Percentiles rank a stretch among this genome's conserved stretches.
These are phyloP conservation scores for Rhyzopertha dominica DNA, from an alignment of 1,140 invertebrate species.

Conservation along the genomic window DNA sequence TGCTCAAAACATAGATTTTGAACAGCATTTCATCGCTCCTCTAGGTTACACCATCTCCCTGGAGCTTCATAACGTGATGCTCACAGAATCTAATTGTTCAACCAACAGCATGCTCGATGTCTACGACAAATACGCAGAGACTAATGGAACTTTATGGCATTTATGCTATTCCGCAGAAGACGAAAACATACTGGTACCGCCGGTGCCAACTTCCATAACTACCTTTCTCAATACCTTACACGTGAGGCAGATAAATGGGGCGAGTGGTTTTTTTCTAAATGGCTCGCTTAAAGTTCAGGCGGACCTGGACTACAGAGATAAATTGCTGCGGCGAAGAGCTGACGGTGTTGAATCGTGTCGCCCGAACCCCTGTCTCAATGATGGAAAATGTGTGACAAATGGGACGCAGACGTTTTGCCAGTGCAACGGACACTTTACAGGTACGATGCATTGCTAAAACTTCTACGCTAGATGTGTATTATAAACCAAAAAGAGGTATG, in stretches of 20 bases:
- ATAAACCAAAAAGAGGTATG: no score
- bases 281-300: constrained; percentile 45
- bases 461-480: no score
- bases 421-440: constrained; percentile 58
- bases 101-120: constrained; percentile 52
- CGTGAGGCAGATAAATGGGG: constrained; percentile 49
- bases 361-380: constrained; percentile 64
- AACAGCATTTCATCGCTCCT: constrained; percentile 53
- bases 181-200: constrained; percentile 37
- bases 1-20: constrained; percentile 49
- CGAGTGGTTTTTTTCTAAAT: constrained; percentile 50
- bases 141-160: constrained; percentile 60
- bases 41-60: constrained; percentile 54
- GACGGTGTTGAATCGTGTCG: constrained; percentile 58
- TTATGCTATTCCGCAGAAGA: constrained; percentile 51
- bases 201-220: constrained; percentile 52
- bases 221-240: constrained; percentile 58
- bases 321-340: constrained; percentile 52
- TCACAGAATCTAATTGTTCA: constrained; percentile 43
- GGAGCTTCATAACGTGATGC: constrained; percentile 47
- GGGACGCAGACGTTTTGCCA: constrained; percentile 54
- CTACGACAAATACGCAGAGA: constrained; percentile 60
- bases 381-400: constrained; percentile 55
- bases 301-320: constrained; percentile 56
- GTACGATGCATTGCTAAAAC: no score